phyloP scores from a whole-genome alignment of 23 tunicate species.

The Corella eumyota region DNA sequence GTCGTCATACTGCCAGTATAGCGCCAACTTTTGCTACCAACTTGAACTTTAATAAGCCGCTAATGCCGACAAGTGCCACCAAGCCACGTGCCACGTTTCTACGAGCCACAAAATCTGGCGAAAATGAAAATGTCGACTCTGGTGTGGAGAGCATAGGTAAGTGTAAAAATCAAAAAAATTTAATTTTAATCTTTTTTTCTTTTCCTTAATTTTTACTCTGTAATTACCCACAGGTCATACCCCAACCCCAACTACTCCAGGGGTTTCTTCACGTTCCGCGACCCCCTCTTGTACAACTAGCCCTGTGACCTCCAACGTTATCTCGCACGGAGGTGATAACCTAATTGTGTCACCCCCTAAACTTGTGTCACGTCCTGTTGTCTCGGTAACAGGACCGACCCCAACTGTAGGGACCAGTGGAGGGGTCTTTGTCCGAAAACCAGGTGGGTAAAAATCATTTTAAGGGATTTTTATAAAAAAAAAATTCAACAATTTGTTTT shows the following conservation, averaged over 20 bases:
- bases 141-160: constrained; percentile 94
- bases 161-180: not conserved
- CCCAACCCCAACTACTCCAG: constrained; percentile 85
- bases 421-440: constrained; percentile 34
- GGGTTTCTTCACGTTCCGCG: constrained; percentile 47
- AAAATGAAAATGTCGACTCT: constrained; percentile 77
- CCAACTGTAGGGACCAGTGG: constrained; percentile 39
- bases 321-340: constrained; percentile 4
- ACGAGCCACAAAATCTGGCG: constrained; percentile 1
- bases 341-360: constrained; percentile 27
- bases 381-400: constrained; percentile 31
- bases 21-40: constrained; percentile 20
- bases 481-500: too few relatives aligned
- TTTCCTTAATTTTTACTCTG: not conserved
- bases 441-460: constrained; percentile 3
- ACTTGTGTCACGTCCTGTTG: constrained; percentile 10
- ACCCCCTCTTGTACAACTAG: constrained; percentile 26
- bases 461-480: not conserved
- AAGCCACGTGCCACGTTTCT: constrained; percentile 2
- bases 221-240: constrained; percentile 54
- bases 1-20: not conserved
- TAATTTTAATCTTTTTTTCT: not conserved
- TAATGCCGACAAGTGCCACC: constrained; percentile 1
- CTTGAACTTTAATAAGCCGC: constrained; percentile 7
- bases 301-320: constrained; percentile 7